A percentile compares a stretch with the other conserved stretches of the same genome.
Conservation (phyloP, 2,797 vertebrate species). For the Margarornis squamiger region DNA sequence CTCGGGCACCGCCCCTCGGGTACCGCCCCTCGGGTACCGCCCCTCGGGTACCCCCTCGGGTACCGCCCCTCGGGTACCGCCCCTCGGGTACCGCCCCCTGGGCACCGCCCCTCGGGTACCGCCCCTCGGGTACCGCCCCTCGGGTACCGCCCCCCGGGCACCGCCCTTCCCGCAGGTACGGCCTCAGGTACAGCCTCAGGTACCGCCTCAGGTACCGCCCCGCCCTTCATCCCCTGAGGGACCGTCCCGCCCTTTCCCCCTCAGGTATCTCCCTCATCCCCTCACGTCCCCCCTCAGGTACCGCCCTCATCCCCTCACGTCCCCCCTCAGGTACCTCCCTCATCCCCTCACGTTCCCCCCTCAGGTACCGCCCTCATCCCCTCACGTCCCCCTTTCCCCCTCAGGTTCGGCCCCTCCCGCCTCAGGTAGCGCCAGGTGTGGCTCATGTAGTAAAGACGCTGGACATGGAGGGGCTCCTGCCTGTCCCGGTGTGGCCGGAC, state of each 20-base stretch:
- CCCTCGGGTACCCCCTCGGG: background rate
- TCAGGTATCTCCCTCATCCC: too few relatives aligned
- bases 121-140: background rate
- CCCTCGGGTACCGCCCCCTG: background rate
- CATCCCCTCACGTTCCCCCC: too few relatives aligned
- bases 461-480: rapidly evolving
- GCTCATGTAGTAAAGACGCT: rapidly evolving
- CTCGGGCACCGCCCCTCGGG: background rate
- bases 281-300: too few relatives aligned
- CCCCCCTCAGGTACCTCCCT: too few relatives aligned
- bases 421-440: background rate
- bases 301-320: too few relatives aligned
- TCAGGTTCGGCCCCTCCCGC: background rate
- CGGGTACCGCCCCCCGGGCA: background rate
- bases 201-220: too few relatives aligned
- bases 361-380: too few relatives aligned
- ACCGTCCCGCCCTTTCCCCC: too few relatives aligned
- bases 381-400: too few relatives aligned
- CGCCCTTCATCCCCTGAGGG: background rate
- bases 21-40: background rate
- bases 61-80: background rate
- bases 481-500: rapidly evolving
- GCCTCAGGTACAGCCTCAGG: background rate
- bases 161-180: background rate
- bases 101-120: background rate